These are phyloP conservation scores for Onychomys leucogaster DNA, from an alignment of 2,797 vertebrate species.

Conservation along the genomic window DNA sequence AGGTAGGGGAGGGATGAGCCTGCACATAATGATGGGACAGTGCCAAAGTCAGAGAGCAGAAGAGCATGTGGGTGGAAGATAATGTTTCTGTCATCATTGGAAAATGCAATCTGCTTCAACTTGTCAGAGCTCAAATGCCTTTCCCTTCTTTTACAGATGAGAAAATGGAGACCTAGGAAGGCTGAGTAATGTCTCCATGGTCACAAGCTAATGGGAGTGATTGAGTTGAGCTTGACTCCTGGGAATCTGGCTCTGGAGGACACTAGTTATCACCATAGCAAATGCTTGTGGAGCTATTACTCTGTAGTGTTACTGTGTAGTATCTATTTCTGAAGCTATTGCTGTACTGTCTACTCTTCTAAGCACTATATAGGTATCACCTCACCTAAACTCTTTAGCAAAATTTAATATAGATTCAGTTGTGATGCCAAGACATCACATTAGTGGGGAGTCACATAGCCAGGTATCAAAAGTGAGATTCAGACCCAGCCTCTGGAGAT, in stretches of 20 bases:
- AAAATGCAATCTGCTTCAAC: background rate
- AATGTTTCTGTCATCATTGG: background rate
- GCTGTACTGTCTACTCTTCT: background rate
- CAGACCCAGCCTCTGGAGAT: background rate
- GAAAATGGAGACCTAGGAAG: background rate
- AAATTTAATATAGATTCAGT: background rate
- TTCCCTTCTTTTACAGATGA: background rate
- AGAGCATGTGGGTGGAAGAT: background rate
- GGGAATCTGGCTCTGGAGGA: background rate
- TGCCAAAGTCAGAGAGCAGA: background rate
- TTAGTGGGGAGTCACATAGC: background rate
- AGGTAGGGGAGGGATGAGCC: background rate
- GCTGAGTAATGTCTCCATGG: background rate
- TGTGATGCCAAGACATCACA: background rate
- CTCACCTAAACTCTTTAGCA: background rate
- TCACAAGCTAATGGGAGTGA: background rate
- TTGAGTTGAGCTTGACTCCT: background rate
- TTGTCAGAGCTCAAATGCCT: background rate
- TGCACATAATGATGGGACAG: too few species aligned
- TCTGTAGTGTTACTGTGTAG: background rate
- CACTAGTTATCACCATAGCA: background rate
- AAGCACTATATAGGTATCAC: background rate
- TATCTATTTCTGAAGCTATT: background rate
- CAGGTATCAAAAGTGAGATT: background rate
- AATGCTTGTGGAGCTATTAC: background rate